A percentile compares a stretch with the other conserved stretches of the same genome.
phyloP scores from a whole-genome alignment of 2,888 invertebrate species.

The Busseola fusca region DNA sequence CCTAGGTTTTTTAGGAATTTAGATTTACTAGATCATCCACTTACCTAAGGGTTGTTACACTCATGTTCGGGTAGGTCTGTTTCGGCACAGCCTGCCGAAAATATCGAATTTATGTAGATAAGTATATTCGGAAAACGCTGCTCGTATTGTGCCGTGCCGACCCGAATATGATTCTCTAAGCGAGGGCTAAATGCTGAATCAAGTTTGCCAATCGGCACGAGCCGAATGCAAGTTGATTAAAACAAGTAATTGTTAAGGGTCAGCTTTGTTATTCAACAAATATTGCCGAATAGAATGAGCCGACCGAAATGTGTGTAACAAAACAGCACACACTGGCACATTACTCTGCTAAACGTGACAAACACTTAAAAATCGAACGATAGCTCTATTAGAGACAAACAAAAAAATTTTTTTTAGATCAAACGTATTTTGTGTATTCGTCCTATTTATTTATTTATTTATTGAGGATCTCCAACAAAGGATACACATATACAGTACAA shows the following conservation, averaged over 20 bases:
- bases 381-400: neutral
- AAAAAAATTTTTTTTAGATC: neutral
- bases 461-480: too few relatives aligned
- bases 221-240: neutral
- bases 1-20: neutral
- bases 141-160: neutral
- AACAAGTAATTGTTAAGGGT: neutral
- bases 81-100: neutral
- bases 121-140: neutral
- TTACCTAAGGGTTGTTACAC: neutral
- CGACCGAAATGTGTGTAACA: neutral
- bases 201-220: neutral
- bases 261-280: neutral
- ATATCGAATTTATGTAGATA: neutral
- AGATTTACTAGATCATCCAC: neutral
- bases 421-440: conserved; percentile 19
- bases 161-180: neutral
- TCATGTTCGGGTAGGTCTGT: neutral
- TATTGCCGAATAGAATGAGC: neutral
- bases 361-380: conserved; percentile 12
- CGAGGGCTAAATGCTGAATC: neutral
- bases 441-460: too few relatives aligned
- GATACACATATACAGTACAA: too few relatives aligned
- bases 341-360: neutral
- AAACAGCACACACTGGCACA: neutral